Conservation (phyloP, 2,113 vertebrate genomes). For the Cyphomyrus plagiostoma region DNA sequence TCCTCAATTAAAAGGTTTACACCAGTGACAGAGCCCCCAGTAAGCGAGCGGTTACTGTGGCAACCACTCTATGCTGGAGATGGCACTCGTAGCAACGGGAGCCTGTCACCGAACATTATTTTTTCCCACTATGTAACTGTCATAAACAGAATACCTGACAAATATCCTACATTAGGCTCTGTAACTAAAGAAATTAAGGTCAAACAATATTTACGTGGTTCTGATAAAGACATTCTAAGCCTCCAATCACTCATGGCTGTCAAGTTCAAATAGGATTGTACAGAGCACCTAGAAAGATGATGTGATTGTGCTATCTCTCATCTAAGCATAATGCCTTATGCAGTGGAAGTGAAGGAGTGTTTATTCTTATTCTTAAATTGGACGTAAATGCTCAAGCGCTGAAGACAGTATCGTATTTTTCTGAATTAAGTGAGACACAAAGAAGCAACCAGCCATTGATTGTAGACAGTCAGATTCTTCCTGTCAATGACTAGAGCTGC, state of each 20-base stretch:
- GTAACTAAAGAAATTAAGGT: constrained; percentile 47
- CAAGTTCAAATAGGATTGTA: constrained; percentile 31
- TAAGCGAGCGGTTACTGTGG: constrained; percentile 28
- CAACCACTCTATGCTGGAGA: constrained; percentile 16
- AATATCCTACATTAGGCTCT: constrained; percentile 31
- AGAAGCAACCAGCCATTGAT: neutral
- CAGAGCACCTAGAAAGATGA: constrained; percentile 26
- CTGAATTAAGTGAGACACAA: constrained; percentile 10
- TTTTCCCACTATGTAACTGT: constrained; percentile 21
- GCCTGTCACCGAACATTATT: constrained; percentile 7
- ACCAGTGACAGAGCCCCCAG: neutral
- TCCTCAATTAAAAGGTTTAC: constrained; percentile 21
- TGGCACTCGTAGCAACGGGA: constrained; percentile 10
- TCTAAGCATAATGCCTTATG: constrained; percentile 25
- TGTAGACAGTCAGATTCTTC: neutral
- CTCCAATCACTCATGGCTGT: constrained; percentile 43
- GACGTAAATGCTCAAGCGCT: neutral
- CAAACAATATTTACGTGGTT: constrained; percentile 37
- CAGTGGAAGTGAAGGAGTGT: constrained; percentile 8
- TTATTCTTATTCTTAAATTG: constrained; percentile 31
- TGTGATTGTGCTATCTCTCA: constrained; percentile 33
- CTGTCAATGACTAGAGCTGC: neutral
- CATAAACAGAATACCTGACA: constrained; percentile 23
- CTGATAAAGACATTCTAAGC: constrained; percentile 36
- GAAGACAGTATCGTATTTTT: constrained; percentile 2